Evolutionary conservation across 2,797 vertebrate genomes (phyloP).

Genomic region (Pangasius krempfi): DNA sequence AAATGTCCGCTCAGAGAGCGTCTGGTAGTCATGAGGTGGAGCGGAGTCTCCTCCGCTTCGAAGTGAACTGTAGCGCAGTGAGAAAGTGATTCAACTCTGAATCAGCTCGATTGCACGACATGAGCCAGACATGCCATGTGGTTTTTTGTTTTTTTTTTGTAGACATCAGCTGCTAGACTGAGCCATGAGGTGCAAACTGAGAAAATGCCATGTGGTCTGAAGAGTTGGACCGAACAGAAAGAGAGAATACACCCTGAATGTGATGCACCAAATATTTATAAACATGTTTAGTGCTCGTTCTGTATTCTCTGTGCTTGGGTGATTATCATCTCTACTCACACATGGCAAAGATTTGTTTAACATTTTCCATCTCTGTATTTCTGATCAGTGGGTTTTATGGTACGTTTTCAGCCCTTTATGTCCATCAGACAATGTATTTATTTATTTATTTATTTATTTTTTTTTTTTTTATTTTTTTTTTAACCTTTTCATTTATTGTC

Average conservation of each 20-base stretch:
- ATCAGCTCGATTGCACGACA: no score
- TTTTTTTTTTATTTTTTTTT: not conserved
- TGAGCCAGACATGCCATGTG: not conserved
- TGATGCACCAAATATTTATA: not conserved
- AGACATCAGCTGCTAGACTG: not conserved
- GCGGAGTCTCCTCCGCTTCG: not conserved
- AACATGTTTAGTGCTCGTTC: not conserved
- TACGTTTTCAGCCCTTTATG: not conserved
- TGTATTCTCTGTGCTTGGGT: not conserved
- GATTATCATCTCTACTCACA: not conserved
- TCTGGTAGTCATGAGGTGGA: not conserved
- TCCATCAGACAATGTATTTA: not conserved
- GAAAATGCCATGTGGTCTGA: not conserved
- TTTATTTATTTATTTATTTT: no score
- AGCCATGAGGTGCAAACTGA: not conserved
- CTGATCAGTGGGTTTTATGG: not conserved
- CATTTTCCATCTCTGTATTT: not conserved
- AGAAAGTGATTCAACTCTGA: not conserved
- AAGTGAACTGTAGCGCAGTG: not conserved
- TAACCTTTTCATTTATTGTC: not conserved
- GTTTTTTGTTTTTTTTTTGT: not conserved
- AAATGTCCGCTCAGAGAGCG: not conserved
- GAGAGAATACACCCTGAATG: not conserved
- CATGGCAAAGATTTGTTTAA: not conserved
- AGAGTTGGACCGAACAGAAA: not conserved